These are phyloP conservation scores for Micrasema minimum DNA, from an alignment of 1,140 invertebrate genomes.

Conservation along the genomic window DNA sequence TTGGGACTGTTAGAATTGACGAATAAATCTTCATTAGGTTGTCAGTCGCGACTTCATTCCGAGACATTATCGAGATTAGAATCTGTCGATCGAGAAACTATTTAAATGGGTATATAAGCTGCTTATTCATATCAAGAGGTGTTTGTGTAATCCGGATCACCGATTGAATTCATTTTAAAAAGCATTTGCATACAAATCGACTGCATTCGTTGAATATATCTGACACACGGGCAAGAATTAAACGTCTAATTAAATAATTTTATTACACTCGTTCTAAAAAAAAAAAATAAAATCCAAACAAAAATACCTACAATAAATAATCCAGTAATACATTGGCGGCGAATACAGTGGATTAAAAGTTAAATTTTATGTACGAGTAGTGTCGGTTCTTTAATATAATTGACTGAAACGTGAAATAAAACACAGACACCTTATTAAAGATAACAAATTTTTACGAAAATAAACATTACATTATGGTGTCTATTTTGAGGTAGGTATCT, in stretches of 20 bases:
- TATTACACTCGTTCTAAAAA: neutral
- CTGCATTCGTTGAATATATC: neutral
- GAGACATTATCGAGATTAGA: slow-evolving; percentile 25
- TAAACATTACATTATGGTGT: too few relatives aligned
- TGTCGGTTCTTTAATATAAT: too few relatives aligned
- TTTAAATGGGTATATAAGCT: slow-evolving; percentile 33
- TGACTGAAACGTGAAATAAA: too few relatives aligned
- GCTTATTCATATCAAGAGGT: slow-evolving; percentile 19
- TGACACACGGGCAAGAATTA: neutral
- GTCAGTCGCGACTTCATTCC: neutral
- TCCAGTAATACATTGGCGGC: neutral
- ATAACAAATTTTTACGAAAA: too few relatives aligned
- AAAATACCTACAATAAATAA: neutral
- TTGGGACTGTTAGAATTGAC: neutral
- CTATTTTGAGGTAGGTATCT: too few relatives aligned
- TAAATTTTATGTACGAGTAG: too few relatives aligned
- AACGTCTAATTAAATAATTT: neutral
- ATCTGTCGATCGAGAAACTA: slow-evolving; percentile 15
- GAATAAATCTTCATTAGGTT: slow-evolving; percentile 39
- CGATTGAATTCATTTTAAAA: slow-evolving; percentile 8
- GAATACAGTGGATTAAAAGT: too few relatives aligned
- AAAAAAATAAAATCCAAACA: neutral
- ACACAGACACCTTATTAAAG: too few relatives aligned
- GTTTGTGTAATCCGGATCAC: slow-evolving; percentile 27
- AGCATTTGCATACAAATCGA: neutral